Percentiles rank a stretch among this genome's conserved stretches.
phyloP scores from a whole-genome alignment of 2,797 vertebrate species.

The Rachycentron canadum region DNA sequence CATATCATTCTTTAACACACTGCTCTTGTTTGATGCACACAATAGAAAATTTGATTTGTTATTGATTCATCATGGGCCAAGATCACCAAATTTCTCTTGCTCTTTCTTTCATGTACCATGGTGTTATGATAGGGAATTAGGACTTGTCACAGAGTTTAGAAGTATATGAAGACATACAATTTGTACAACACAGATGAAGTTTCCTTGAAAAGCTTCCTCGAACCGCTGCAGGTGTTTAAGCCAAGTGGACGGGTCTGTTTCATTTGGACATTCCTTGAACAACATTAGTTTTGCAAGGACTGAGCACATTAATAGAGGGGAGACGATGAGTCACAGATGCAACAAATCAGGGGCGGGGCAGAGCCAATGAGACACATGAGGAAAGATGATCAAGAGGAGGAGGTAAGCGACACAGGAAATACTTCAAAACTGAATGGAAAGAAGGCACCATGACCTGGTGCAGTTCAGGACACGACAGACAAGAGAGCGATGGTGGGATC shows the following conservation, averaged over 20 bases:
- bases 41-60: not conserved
- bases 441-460: not conserved
- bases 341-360: too few species aligned
- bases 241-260: constrained; percentile 18
- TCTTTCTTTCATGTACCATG: too few species aligned
- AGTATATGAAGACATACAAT: constrained; percentile 19
- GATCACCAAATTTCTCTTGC: too few species aligned
- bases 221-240: constrained; percentile 26
- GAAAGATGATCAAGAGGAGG: too few species aligned
- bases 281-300: constrained; percentile 8
- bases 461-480: not conserved
- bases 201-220: constrained; percentile 23
- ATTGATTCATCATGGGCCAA: too few species aligned
- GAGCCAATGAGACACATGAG: too few species aligned
- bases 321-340: too few species aligned
- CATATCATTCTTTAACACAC: constrained; percentile 17
- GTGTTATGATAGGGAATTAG: too few species aligned
- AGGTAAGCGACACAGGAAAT: too few species aligned
- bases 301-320: too few species aligned
- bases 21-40: constrained; percentile 1
- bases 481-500: not conserved
- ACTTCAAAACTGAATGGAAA: not conserved
- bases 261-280: constrained; percentile 22
- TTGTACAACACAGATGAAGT: constrained; percentile 16
- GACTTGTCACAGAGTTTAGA: constrained; percentile 4